phyloP scores from a whole-genome alignment of 1,140 invertebrate species.

The Pissodes strobi region DNA sequence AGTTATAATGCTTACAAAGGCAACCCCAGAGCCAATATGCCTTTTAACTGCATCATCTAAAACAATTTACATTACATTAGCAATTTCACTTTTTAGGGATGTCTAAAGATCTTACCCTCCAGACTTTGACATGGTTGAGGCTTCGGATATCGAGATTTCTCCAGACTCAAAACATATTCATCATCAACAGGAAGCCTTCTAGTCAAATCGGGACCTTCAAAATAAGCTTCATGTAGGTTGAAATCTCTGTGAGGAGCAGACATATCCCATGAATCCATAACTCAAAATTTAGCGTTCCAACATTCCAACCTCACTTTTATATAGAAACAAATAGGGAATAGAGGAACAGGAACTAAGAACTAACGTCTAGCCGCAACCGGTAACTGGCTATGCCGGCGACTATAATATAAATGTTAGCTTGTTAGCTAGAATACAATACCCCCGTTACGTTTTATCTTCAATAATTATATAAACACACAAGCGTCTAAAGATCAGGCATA shows the following conservation, averaged over 20 bases:
- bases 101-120: slow-evolving; percentile 36
- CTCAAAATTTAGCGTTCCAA: no score
- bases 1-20: slow-evolving; percentile 76
- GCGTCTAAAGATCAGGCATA: no score
- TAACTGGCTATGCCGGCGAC: no score
- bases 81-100: no score
- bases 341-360: no score
- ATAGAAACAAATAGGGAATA: no score
- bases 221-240: slow-evolving; percentile 28
- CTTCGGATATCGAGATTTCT: slow-evolving; percentile 20
- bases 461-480: no score
- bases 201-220: slow-evolving; percentile 32
- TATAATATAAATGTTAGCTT: no score
- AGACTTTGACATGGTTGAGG: slow-evolving; percentile 23
- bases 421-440: no score
- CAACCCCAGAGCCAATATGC: slow-evolving; percentile 62
- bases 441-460: no score
- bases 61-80: slow-evolving; percentile 3
- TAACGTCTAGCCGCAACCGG: no score
- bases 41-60: slow-evolving; percentile 37
- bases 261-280: background rate
- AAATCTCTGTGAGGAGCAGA: slow-evolving; percentile 6
- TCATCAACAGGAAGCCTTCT: slow-evolving; percentile 29
- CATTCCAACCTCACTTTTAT: no score
- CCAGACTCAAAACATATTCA: slow-evolving; percentile 21